These are phyloP conservation scores for Okamejei kenojei DNA, from an alignment of 2,797 vertebrate genomes.

Conservation along the genomic window DNA sequence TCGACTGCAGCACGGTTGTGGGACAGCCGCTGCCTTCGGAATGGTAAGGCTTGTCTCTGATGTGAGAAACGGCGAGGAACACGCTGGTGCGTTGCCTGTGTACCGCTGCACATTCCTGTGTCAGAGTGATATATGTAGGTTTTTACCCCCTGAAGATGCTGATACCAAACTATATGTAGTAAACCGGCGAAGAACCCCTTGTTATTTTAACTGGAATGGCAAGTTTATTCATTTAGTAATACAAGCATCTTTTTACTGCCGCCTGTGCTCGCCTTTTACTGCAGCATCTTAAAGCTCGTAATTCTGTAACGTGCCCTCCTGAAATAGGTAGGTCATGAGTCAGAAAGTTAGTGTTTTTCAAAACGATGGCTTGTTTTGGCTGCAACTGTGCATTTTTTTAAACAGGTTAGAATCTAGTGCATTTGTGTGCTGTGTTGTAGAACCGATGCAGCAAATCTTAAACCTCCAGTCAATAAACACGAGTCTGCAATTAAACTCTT, in stretches of 20 bases:
- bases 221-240: background rate
- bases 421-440: background rate
- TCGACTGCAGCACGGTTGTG: constrained; percentile 45
- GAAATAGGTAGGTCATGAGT: constrained; percentile 17
- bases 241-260: background rate
- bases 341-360: constrained; percentile 36
- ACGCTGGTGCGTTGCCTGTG: background rate
- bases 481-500: background rate
- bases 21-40: constrained; percentile 53
- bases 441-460: background rate
- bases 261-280: background rate
- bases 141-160: background rate
- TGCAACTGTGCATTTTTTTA: background rate
- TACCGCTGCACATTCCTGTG: constrained; percentile 13
- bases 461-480: background rate
- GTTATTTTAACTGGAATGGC: background rate
- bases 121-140: background rate
- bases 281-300: background rate
- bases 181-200: background rate
- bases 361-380: background rate
- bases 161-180: background rate
- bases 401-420: background rate
- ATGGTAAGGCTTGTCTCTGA: constrained; percentile 58
- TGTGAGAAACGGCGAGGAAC: background rate
- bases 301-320: background rate